These are phyloP conservation scores for Geopemphigus sp. DNA, from an alignment of 1,140 invertebrate genomes.

Conservation along the genomic window DNA sequence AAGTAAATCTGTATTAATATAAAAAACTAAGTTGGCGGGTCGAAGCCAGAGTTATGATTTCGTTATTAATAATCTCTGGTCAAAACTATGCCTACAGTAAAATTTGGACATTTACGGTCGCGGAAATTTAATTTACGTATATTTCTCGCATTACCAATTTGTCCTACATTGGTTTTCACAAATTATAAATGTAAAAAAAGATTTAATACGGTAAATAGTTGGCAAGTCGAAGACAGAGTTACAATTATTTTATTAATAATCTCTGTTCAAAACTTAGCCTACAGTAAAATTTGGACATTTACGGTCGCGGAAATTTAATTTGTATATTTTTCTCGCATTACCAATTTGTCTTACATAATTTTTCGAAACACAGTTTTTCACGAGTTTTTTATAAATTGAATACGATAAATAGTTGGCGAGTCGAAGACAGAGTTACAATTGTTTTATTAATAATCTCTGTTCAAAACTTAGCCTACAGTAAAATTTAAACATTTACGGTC, in stretches of 20 bases:
- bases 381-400: too few relatives aligned
- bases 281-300: not conserved
- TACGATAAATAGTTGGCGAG: not conserved
- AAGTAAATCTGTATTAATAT: too few relatives aligned
- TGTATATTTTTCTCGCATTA: not conserved
- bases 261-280: slow-evolving; percentile 36
- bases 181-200: too few relatives aligned
- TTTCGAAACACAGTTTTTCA: too few relatives aligned
- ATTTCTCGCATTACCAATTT: not conserved
- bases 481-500: slow-evolving; percentile 11
- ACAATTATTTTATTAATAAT: not conserved
- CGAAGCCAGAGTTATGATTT: not conserved
- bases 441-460: not conserved
- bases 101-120: not conserved
- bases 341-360: slow-evolving; percentile 12
- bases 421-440: slow-evolving; percentile 22
- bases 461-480: slow-evolving; percentile 36
- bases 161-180: not conserved
- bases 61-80: not conserved
- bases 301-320: slow-evolving; percentile 17
- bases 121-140: not conserved
- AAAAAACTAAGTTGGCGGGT: not conserved
- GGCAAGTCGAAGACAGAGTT: slow-evolving; percentile 26
- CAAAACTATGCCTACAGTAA: not conserved
- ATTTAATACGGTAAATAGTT: too few relatives aligned